Base-by-base conservation (phyloP, 2,797 vertebrate genomes). In the Buphagus erythrorhynchus region DNA sequence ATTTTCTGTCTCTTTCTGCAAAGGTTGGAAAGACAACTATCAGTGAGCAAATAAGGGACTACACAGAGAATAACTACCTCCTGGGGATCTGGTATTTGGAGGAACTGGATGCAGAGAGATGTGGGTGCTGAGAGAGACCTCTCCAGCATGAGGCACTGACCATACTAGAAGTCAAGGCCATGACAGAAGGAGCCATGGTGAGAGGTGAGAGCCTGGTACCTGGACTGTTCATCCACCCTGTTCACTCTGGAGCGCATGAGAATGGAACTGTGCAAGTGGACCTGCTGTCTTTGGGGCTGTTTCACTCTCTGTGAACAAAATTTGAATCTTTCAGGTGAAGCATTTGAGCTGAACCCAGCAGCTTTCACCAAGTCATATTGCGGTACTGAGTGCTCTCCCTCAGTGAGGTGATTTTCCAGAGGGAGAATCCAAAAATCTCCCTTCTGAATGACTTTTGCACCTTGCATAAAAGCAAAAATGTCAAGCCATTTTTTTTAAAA, bases 381-480 rank as follows among this genome's bases (percentile, higher is more conserved):
- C 0, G 0, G 74, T 73, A 69, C 24, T 29, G 48, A 73, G 10
- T 1, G 6, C 7, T 69, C 24, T 68, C 21, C 38, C 33, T 66
- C 31, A 57, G 5, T 10, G 42, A n/a, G 5, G 28, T 86, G 42
- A 59, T 62, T 65, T 95, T 78, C 22, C 59, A 49, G 18, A 61
- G n/a, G 36, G 29, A 74, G n/a, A 82, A 57, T 20, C 69, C 65
- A 48, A 72, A 38, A 63, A 74, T 63, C 40, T 86, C 38, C 33
- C 75, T 75, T 90, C 71, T 75, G 42, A 88, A 90, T 72, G 29
- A 40, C 46, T 67, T 87, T 54, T 83, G 31, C 16, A 52, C 42
- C 72, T 76, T 57, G 21, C 38, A 58, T 72, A n/a, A 66, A 75
- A 92, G 55, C 0, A 2, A 80, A 92, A 92, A 94, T 75, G 48